Evolutionary conservation across 2,797 vertebrate genomes (phyloP).

Genomic region (Acipenser ruthenus): DNA sequence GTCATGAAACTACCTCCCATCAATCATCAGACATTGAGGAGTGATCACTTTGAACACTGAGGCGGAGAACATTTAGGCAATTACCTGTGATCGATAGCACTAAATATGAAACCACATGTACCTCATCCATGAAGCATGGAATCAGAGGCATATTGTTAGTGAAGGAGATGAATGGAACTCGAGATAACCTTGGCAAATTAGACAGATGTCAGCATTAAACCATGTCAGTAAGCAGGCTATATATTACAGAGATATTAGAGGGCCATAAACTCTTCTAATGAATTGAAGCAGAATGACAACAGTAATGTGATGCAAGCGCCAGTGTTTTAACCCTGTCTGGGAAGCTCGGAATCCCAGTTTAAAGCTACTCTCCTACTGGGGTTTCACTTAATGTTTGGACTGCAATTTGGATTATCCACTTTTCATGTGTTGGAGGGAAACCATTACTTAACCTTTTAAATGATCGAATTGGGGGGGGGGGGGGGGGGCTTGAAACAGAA

Average conservation of each 20-base stretch:
- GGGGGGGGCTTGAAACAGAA: background rate
- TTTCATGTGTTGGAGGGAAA: too few species aligned
- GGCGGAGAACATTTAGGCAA: constrained; percentile 51
- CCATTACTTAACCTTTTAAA: too few species aligned
- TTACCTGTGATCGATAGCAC: constrained; percentile 69
- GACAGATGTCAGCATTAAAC: constrained; percentile 61
- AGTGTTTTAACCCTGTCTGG: constrained; percentile 11
- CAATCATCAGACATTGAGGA: constrained; percentile 36
- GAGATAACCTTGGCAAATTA: constrained; percentile 67
- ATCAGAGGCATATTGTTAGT: constrained; percentile 55
- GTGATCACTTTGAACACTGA: constrained; percentile 54
- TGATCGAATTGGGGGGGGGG: background rate
- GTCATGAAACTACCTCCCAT: constrained; percentile 31
- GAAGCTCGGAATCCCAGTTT: too few species aligned
- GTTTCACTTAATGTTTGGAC: too few species aligned
- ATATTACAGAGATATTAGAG: constrained; percentile 45
- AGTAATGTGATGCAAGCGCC: constrained; percentile 40
- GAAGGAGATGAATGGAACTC: constrained; percentile 61
- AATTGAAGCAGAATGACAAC: constrained; percentile 43
- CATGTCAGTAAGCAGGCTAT: constrained; percentile 59
- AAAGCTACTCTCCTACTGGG: too few species aligned
- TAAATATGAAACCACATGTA: constrained; percentile 62
- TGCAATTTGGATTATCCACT: too few species aligned
- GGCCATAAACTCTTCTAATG: constrained; percentile 63
- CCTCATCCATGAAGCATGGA: constrained; percentile 50